Evolutionary conservation across 2,113 vertebrate genomes (phyloP).

Genomic region (Cricetomys ansorgei): DNA sequence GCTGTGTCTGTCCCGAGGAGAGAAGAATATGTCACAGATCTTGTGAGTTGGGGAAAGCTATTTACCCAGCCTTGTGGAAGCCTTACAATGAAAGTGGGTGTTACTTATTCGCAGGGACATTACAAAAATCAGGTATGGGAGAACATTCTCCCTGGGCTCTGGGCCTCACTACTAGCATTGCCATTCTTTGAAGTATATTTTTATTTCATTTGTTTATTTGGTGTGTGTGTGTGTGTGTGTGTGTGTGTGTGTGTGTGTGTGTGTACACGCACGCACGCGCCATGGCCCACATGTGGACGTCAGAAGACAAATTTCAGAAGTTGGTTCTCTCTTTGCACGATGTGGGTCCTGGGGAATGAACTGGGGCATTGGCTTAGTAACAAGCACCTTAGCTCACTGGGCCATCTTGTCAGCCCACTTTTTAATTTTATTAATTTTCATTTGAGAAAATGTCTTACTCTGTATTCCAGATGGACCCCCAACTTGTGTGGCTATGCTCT

Average conservation of each 20-base stretch:
- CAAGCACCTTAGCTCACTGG: background rate
- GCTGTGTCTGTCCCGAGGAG: background rate
- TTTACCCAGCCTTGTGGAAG: background rate
- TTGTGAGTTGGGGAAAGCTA: background rate
- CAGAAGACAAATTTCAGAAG: background rate
- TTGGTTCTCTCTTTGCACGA: background rate
- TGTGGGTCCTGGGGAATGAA: background rate
- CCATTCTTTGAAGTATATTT: background rate
- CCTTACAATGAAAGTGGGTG: background rate
- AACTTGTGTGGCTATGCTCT: no score
- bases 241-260: no score
- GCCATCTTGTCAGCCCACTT: background rate
- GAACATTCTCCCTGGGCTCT: background rate
- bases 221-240: background rate
- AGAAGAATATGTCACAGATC: background rate
- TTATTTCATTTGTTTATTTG: background rate
- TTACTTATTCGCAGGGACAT: background rate
- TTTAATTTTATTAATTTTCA: background rate
- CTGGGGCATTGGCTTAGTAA: background rate
- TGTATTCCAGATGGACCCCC: background rate
- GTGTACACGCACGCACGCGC: no score
- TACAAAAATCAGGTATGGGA: background rate
- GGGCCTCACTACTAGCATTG: no score
- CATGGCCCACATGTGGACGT: background rate
- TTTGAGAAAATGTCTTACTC: background rate